phyloP scores from a whole-genome alignment of 1,140 invertebrate species.

The Achatina immaculata region DNA sequence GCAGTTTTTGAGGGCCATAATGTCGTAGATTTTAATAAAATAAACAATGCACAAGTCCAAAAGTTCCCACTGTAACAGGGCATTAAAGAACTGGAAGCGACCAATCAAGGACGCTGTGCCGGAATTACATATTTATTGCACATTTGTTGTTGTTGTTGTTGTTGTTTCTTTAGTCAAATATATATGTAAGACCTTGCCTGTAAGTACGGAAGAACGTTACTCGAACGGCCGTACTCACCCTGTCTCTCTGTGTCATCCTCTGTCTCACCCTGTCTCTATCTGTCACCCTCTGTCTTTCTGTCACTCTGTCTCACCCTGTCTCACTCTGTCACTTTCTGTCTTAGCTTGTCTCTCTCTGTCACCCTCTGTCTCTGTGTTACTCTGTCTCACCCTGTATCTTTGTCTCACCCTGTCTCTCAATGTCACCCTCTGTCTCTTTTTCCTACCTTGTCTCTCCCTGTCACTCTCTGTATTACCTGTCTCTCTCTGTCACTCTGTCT shows the following conservation, averaged over 20 bases:
- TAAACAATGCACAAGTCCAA: too few relatives aligned
- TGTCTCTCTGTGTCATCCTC: constrained; percentile 6
- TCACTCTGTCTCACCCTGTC: not conserved
- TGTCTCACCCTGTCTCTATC: constrained; percentile 7
- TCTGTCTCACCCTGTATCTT: not conserved
- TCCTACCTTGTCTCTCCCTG: not conserved
- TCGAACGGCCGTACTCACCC: too few relatives aligned
- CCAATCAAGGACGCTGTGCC: too few relatives aligned
- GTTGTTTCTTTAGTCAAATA: too few relatives aligned
- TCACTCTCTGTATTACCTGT: not conserved
- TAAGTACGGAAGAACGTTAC: too few relatives aligned
- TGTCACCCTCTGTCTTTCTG: constrained; percentile 8
- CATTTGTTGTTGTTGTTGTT: too few relatives aligned
- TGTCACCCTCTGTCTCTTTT: constrained; percentile 18
- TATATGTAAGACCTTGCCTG: too few relatives aligned
- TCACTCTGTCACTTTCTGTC: not conserved
- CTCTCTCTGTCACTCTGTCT: not conserved
- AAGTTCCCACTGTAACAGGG: too few relatives aligned
- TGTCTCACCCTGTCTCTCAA: constrained; percentile 1
- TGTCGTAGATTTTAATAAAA: too few relatives aligned
- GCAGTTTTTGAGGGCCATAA: too few relatives aligned
- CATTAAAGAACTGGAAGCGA: too few relatives aligned
- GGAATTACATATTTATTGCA: too few relatives aligned
- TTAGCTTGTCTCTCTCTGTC: not conserved
- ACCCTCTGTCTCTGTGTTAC: not conserved